Evolutionary conservation across 2,888 invertebrate species (phyloP).

Genomic region (Pherbina coryleti): DNA sequence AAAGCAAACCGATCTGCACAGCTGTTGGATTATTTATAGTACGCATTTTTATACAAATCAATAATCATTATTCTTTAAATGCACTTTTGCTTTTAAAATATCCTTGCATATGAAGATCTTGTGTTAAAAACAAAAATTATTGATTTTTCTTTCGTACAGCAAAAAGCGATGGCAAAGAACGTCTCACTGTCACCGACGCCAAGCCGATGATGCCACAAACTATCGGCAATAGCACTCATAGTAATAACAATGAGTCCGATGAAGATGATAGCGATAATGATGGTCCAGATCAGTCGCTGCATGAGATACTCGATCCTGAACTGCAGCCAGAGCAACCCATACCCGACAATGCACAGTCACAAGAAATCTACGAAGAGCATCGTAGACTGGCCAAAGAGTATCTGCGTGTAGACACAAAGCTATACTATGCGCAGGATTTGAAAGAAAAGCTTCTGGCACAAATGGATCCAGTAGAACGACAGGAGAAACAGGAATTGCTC

Average conservation of each 20-base stretch:
- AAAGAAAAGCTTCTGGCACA: constrained; percentile 79
- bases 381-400: constrained; percentile 90
- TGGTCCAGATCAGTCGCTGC: constrained; percentile 71
- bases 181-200: constrained; percentile 66
- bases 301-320: constrained; percentile 84
- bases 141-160: constrained; percentile 54
- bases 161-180: constrained; percentile 68
- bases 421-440: constrained; percentile 83
- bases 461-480: constrained; percentile 64
- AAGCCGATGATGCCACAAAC: constrained; percentile 60
- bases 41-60: constrained; percentile 57
- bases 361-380: constrained; percentile 89
- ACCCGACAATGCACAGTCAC: constrained; percentile 80
- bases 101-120: background rate
- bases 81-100: too few species aligned
- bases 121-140: background rate
- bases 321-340: constrained; percentile 88
- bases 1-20: constrained; percentile 78
- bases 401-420: constrained; percentile 88
- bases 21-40: constrained; percentile 84
- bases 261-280: constrained; percentile 54
- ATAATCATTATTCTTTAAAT: background rate
- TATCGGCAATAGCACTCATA: background rate
- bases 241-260: constrained; percentile 46
- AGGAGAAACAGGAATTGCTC: constrained; percentile 63